These are phyloP conservation scores for Acridotheres tristis DNA, from an alignment of 2,797 vertebrate species.

Conservation along the genomic window DNA sequence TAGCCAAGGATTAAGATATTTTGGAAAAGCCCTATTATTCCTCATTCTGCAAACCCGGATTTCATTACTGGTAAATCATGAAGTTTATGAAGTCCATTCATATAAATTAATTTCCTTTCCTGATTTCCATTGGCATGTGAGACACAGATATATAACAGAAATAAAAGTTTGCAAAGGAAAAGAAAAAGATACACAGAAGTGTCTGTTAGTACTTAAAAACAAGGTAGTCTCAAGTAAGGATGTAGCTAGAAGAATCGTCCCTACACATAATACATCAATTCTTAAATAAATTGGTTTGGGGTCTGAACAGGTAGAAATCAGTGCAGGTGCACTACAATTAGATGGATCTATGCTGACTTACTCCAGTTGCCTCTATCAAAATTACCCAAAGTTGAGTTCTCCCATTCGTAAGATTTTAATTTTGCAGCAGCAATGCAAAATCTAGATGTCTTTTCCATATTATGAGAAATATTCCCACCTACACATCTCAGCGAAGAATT, in stretches of 20 bases:
- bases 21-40: constrained; percentile 60
- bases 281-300: neutral
- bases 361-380: neutral
- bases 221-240: neutral
- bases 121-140: constrained; percentile 30
- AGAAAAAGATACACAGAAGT: neutral
- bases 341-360: neutral
- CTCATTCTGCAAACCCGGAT: constrained; percentile 40
- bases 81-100: constrained; percentile 38
- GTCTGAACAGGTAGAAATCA: neutral
- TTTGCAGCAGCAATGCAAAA: neutral
- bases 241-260: neutral
- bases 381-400: neutral
- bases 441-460: neutral
- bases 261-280: neutral
- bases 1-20: constrained; percentile 63
- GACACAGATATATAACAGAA: neutral
- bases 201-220: neutral
- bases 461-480: neutral
- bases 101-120: constrained; percentile 42
- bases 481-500: neutral
- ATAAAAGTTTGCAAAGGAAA: neutral
- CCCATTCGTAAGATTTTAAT: neutral
- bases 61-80: constrained; percentile 48
- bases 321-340: neutral